Percentiles rank a stretch among this genome's conserved stretches.
Conservation (phyloP, 1,140 invertebrate genomes). For the Oryzaephilus surinamensis region DNA sequence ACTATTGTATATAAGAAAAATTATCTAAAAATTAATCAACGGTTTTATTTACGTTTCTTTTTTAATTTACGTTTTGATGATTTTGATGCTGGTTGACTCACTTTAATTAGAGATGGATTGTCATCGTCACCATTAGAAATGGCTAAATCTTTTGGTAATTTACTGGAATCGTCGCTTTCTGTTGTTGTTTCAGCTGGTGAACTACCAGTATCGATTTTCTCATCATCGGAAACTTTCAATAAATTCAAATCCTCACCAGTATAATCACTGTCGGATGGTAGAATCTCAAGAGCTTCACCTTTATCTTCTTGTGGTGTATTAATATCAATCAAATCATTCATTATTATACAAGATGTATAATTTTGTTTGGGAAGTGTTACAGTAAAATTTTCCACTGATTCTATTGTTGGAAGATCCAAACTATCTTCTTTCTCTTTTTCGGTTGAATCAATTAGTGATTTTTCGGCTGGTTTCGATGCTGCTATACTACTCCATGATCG, state of each 20-base stretch:
- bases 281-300: conserved; percentile 9
- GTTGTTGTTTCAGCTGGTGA: conserved; percentile 31
- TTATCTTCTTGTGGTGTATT: conserved; percentile 11
- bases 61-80: conserved; percentile 20
- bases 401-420: conserved; percentile 9
- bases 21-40: no score
- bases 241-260: conserved; percentile 10
- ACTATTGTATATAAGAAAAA: no score
- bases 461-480: conserved; percentile 14
- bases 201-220: conserved; percentile 25
- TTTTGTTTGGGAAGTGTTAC: conserved; percentile 16
- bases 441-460: no score
- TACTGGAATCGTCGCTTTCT: conserved; percentile 35
- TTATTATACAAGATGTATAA: conserved; percentile 10
- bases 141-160: conserved; percentile 17
- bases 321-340: conserved; percentile 21
- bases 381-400: conserved; percentile 17
- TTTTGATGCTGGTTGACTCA: conserved; percentile 15
- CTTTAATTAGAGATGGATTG: conserved; percentile 3
- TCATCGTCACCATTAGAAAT: conserved; percentile 20
- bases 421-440: conserved; percentile 12
- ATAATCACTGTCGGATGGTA: no score
- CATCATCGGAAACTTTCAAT: conserved; percentile 30
- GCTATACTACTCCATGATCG: conserved; percentile 27
- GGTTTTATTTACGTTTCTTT: conserved; percentile 26